Evolutionary conservation across 2,888 invertebrate genomes (phyloP).

Genomic region (Cotesia congregata): DNA sequence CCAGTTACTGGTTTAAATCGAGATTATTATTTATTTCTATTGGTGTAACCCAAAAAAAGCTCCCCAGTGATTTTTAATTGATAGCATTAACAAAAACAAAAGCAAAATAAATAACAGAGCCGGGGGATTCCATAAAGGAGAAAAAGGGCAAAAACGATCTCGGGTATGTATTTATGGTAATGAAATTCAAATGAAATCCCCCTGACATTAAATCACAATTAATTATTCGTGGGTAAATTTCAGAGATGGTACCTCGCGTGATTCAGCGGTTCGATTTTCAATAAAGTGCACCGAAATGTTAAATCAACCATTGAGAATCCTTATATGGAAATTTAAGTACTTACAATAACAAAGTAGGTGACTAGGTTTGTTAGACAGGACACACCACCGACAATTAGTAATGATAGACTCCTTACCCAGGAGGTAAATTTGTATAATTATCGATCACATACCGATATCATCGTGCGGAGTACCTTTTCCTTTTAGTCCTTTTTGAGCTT

Average conservation of each 20-base stretch:
- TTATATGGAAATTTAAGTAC: not conserved
- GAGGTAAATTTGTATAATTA: conserved; percentile 44
- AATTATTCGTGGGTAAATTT: not conserved
- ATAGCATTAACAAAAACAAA: no score
- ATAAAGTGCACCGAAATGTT: not conserved
- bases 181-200: conserved; percentile 25
- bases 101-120: not conserved
- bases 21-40: no score
- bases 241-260: conserved; percentile 23
- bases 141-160: no score
- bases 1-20: no score
- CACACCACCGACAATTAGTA: conserved; percentile 20
- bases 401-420: conserved; percentile 38
- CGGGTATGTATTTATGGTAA: conserved; percentile 25
- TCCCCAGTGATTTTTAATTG: no score
- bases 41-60: no score
- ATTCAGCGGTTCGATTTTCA: not conserved
- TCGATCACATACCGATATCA: conserved; percentile 38
- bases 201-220: conserved; percentile 25
- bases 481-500: not conserved
- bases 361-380: conserved; percentile 21
- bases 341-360: not conserved
- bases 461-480: conserved; percentile 28
- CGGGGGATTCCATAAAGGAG: not conserved
- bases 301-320: not conserved